Conservation (phyloP, 2,888 invertebrate species). For the Oscheius sp. region DNA sequence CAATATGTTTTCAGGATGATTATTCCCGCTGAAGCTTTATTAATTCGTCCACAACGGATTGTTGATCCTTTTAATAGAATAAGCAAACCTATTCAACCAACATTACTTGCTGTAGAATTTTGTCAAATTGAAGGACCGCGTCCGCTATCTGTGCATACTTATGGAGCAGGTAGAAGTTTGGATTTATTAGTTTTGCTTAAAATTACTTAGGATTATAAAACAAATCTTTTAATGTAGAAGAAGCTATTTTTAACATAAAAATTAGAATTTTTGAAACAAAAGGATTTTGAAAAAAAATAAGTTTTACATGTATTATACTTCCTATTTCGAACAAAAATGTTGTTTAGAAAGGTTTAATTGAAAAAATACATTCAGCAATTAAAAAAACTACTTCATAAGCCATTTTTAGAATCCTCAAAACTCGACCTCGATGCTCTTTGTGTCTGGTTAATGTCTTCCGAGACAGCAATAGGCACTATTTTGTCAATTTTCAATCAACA, state of each 20-base stretch:
- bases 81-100: constrained; percentile 43
- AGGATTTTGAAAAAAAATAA: neutral
- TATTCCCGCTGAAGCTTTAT: constrained; percentile 21
- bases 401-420: neutral
- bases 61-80: constrained; percentile 53
- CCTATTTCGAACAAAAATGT: too few species aligned
- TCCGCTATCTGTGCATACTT: constrained; percentile 50
- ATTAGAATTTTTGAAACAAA: neutral
- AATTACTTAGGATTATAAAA: too few species aligned
- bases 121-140: constrained; percentile 64
- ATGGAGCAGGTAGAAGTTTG: neutral
- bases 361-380: too few species aligned
- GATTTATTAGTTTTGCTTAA: neutral
- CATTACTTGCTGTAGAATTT: constrained; percentile 62
- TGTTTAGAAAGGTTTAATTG: too few species aligned
- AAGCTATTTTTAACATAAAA: too few species aligned
- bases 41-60: constrained; percentile 30
- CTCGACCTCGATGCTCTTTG: constrained; percentile 60
- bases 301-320: too few species aligned
- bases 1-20: neutral
- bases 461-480: constrained; percentile 58
- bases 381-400: too few species aligned
- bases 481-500: constrained; percentile 62
- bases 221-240: too few species aligned
- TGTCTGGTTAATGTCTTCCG: constrained; percentile 67